A percentile compares a stretch with the other conserved stretches of the same genome.
phyloP scores from a whole-genome alignment of 2,888 invertebrate species.

The Resseliella maxima region DNA sequence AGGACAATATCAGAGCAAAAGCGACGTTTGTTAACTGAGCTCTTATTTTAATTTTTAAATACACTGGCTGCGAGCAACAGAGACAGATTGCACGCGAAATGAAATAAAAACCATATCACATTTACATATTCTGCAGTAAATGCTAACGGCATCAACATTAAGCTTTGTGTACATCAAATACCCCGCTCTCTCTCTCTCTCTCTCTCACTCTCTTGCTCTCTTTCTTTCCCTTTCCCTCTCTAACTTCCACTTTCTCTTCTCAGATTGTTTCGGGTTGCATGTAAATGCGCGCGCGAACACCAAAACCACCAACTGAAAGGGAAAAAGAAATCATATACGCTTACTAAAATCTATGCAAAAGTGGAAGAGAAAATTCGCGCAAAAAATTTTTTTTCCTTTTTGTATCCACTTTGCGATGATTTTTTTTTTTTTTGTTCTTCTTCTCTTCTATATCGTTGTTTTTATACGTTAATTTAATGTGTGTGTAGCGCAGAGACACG shows the following conservation, averaged over 20 bases:
- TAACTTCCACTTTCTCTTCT: no score
- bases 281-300: no score
- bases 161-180: constrained; percentile 34
- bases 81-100: neutral
- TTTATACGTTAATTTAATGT: constrained; percentile 32
- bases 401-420: neutral
- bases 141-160: constrained; percentile 24
- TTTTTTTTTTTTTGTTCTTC: neutral
- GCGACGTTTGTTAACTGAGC: neutral
- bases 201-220: constrained; percentile 3
- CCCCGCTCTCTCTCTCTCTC: neutral
- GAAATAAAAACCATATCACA: neutral
- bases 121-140: constrained; percentile 43
- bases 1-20: neutral
- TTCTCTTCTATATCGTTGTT: neutral
- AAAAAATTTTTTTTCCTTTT: no score
- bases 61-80: constrained; percentile 4
- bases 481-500: neutral
- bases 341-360: no score
- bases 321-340: no score
- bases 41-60: constrained; percentile 45
- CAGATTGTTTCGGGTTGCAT: no score
- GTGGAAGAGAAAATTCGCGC: no score
- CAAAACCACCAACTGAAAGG: no score
- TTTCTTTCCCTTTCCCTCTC: no score